Percentiles rank a stretch among this genome's conserved stretches.
Evolutionary conservation across 2,797 vertebrate genomes (phyloP).

Genomic region (Leptoclinus maculatus): DNA sequence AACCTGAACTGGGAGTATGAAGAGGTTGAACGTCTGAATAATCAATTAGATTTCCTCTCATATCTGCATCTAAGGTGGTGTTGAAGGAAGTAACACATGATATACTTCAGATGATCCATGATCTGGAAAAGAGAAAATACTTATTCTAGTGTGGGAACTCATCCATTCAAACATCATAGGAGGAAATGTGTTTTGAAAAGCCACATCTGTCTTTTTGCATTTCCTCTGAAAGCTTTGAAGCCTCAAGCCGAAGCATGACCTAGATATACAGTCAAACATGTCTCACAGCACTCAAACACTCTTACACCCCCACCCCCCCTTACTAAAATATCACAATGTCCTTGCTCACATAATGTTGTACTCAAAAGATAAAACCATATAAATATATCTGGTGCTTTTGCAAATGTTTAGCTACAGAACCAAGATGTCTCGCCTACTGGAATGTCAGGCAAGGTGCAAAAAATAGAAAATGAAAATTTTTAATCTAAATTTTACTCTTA

Average conservation of each 20-base stretch:
- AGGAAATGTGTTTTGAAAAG: slow-evolving; percentile 39
- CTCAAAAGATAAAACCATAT: neutral
- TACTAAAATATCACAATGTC: neutral
- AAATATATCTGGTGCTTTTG: neutral
- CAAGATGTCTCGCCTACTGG: neutral
- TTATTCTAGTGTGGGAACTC: neutral
- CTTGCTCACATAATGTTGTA: neutral
- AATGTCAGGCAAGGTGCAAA: neutral
- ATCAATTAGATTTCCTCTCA: neutral
- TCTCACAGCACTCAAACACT: slow-evolving; percentile 42
- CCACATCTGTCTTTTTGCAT: slow-evolving; percentile 51
- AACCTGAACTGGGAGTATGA: neutral
- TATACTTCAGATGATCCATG: slow-evolving; percentile 89
- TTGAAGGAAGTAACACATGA: slow-evolving; percentile 80
- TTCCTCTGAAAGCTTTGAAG: slow-evolving; percentile 64
- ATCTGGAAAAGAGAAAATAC: slow-evolving; percentile 80
- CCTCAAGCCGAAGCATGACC: slow-evolving; percentile 61
- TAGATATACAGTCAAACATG: slow-evolving; percentile 51
- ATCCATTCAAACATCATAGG: slow-evolving; percentile 3
- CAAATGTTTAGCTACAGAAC: neutral
- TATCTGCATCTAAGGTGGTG: neutral
- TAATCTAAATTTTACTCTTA: neutral
- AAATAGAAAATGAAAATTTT: neutral
- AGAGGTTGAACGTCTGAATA: neutral
- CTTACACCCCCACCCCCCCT: neutral